Conservation (phyloP, 1,140 invertebrate genomes). For the Wiebesia pumilae region DNA sequence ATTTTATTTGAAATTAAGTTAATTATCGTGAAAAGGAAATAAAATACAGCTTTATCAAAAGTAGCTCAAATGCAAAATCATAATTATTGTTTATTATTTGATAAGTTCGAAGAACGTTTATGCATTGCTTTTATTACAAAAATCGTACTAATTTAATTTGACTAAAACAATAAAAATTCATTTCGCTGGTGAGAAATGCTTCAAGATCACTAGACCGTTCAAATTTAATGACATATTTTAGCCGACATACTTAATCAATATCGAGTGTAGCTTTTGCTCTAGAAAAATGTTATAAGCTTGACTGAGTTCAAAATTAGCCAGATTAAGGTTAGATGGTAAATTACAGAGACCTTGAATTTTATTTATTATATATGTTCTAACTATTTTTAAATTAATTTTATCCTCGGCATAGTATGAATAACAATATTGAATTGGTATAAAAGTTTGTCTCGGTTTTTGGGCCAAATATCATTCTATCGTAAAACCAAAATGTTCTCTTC, state of each 20-base stretch:
- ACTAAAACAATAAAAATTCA: not conserved
- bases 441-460: too few species aligned
- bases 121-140: not conserved
- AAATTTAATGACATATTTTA: slow-evolving; percentile 44
- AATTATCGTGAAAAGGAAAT: too few species aligned
- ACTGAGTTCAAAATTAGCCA: slow-evolving; percentile 26
- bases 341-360: slow-evolving; percentile 2
- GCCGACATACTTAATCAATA: slow-evolving; percentile 26
- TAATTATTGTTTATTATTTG: too few species aligned
- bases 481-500: too few species aligned
- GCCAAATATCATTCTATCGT: too few species aligned
- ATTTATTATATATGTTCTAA: not conserved
- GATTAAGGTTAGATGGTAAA: slow-evolving; percentile 26
- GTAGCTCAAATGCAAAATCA: too few species aligned
- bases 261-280: slow-evolving; percentile 17
- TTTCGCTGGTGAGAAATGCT: slow-evolving; percentile 4
- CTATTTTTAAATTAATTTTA: not conserved
- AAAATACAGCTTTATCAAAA: too few species aligned
- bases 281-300: not conserved
- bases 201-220: slow-evolving; percentile 27
- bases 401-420: too few species aligned
- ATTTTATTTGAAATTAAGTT: too few species aligned
- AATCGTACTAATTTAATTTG: slow-evolving; percentile 22
- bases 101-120: too few species aligned
- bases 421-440: too few species aligned